phyloP scores from a whole-genome alignment of 2,797 vertebrate genomes.

The Microcaecilia unicolor region DNA sequence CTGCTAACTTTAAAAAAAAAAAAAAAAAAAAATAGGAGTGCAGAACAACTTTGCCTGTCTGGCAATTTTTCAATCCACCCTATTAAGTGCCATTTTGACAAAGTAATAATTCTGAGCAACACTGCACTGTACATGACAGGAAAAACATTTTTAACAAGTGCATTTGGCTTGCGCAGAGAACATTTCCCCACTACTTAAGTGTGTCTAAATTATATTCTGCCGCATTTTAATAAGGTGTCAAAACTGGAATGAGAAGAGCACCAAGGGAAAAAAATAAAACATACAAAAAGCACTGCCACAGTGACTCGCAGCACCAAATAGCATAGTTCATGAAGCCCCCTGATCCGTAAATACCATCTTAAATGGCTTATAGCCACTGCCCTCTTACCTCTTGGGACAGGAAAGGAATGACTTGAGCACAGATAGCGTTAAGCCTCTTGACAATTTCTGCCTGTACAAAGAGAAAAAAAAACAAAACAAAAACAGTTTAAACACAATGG shows the following conservation, averaged over 20 bases:
- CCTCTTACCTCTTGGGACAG: slow-evolving; percentile 92
- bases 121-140: slow-evolving; percentile 5
- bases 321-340: background rate
- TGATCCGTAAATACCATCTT: slow-evolving; percentile 12
- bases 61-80: slow-evolving; percentile 25
- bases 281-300: too few relatives aligned
- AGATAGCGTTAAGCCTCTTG: slow-evolving; percentile 96
- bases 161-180: slow-evolving; percentile 26
- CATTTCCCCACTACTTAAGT: slow-evolving; percentile 19
- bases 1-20: too few relatives aligned
- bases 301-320: too few relatives aligned
- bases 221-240: slow-evolving; percentile 17
- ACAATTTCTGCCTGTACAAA: slow-evolving; percentile 94
- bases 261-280: slow-evolving; percentile 22
- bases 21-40: too few relatives aligned
- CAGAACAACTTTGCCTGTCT: slow-evolving; percentile 18
- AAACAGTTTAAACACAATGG: slow-evolving; percentile 16
- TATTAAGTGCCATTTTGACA: slow-evolving; percentile 26
- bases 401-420: slow-evolving; percentile 97
- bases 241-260: slow-evolving; percentile 15
- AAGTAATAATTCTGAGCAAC: slow-evolving; percentile 24
- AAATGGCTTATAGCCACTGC: slow-evolving; percentile 16
- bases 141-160: slow-evolving; percentile 30
- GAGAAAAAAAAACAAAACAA: slow-evolving; percentile 33
- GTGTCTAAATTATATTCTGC: slow-evolving; percentile 17